Conservation (phyloP, 2,797 vertebrate genomes). For the Gila robusta region DNA sequence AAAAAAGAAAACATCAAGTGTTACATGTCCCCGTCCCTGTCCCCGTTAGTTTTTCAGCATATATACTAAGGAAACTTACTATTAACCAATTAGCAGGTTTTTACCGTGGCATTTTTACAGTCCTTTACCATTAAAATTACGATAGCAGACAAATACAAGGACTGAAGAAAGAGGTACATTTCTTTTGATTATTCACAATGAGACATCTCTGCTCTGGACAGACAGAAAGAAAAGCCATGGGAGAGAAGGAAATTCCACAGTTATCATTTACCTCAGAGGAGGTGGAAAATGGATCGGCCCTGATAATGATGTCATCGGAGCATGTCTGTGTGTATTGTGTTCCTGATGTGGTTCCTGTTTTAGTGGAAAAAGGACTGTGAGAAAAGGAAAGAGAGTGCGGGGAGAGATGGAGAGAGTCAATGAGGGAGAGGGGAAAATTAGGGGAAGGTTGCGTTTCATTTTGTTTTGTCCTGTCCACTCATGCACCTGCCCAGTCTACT, state of each 20-base stretch:
- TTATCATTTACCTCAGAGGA: constrained; percentile 41
- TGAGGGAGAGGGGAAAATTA: neutral
- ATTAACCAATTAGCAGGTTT: neutral
- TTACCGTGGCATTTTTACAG: neutral
- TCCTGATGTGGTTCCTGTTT: constrained; percentile 60
- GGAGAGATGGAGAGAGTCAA: neutral
- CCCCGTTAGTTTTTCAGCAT: neutral
- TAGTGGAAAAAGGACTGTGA: constrained; percentile 42
- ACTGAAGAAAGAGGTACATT: neutral
- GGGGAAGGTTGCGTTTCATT: constrained; percentile 13
- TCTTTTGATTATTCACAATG: neutral
- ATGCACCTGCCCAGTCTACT: constrained; percentile 20
- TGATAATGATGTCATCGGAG: constrained; percentile 52
- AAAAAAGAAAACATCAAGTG: too few species aligned
- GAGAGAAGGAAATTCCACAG: constrained; percentile 29
- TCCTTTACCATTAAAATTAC: neutral
- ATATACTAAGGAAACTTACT: neutral
- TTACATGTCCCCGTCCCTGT: neutral
- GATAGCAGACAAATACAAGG: neutral
- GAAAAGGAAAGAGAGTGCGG: neutral
- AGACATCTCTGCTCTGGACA: neutral
- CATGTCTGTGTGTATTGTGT: constrained; percentile 44
- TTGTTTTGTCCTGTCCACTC: constrained; percentile 24
- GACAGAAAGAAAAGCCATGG: constrained; percentile 19
- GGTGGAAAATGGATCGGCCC: constrained; percentile 38